Evolutionary conservation across 2,113 vertebrate species (phyloP), one percentile per base, ranked within the genome.

Genomic region (Rhadina sibilatrix): DNA sequence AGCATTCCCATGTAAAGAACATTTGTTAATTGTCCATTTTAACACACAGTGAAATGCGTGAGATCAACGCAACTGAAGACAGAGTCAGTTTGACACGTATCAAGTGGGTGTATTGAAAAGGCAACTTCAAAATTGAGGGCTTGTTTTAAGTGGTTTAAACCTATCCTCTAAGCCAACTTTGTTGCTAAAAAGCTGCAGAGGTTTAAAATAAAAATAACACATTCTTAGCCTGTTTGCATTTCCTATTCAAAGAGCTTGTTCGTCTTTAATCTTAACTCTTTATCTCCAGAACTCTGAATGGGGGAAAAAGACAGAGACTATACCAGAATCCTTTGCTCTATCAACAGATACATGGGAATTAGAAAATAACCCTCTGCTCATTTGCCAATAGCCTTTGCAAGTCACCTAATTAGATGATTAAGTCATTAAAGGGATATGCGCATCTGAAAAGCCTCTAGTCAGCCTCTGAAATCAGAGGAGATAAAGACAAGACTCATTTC

Each of bases 351-450:
- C 96, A 98, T 95, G 95, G 92, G 97, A 95, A 97, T 97, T 97
- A 98, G 97, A 98, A 98, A 98, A 98, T 97, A 98, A 97, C 98
- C 98, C 97, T 97, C 97, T 97, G 96, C 95, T 98, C 98, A 95
- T 97, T 97, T 96, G 93, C 96, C 97, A 94, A 98, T 97, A 97
- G 97, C 97, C 98, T 98, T 98, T 97, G 98, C 98, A 98, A 98
- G 97, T 98, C 98, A 97, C 97, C 98, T 99, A 99, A 99, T 99
- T 98, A 99, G 97, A 98, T 97, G 98, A 99, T 99, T 99, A 99
- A 99, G 98, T 99, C 98, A 99, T 99, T 99, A 99, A 98, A 98
- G 96, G 95, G 93, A 97, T 96, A 97, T 95, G 96, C 71, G 84
- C 97, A 97, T 98, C 98, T 99, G 98, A 98, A 98, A 98, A 98